Evolutionary conservation across 2,797 vertebrate species (phyloP).

Genomic region (Lindbergichthys nudifrons): DNA sequence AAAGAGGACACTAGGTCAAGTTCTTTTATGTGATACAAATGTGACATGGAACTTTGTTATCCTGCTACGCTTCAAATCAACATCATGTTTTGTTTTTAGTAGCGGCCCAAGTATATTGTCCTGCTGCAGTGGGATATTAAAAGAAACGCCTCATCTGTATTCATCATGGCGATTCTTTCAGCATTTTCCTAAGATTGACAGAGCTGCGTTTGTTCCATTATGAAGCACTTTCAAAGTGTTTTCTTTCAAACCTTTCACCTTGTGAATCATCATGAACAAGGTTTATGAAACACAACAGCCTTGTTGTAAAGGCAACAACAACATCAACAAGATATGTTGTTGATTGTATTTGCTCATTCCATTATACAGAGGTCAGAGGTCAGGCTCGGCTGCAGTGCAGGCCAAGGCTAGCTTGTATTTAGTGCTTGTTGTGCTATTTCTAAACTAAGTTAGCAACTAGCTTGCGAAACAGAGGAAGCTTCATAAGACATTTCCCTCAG

Average conservation of each 20-base stretch:
- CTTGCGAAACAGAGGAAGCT: background rate
- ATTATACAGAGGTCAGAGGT: slow-evolving; percentile 16
- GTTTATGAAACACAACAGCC: background rate
- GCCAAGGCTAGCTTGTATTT: background rate
- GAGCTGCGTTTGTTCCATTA: background rate
- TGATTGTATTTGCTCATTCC: slow-evolving; percentile 1
- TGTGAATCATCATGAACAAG: slow-evolving; percentile 29
- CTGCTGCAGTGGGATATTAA: slow-evolving; percentile 11
- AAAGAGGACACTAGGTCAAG: background rate
- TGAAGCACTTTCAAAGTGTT: background rate
- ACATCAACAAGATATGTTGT: slow-evolving; percentile 4
- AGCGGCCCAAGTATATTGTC: background rate
- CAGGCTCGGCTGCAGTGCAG: background rate
- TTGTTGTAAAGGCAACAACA: background rate
- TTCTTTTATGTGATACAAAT: background rate
- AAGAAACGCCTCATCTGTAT: background rate
- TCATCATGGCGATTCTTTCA: background rate
- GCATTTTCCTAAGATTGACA: background rate
- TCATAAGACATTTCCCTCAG: too few species aligned
- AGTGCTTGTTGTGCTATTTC: too few species aligned
- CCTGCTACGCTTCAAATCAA: background rate
- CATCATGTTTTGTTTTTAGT: background rate
- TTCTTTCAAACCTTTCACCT: background rate
- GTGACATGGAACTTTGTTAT: background rate
- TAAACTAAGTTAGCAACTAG: background rate